phyloP scores from a whole-genome alignment of 2,888 invertebrate genomes.

The Hirtodrosophila trivittata region DNA sequence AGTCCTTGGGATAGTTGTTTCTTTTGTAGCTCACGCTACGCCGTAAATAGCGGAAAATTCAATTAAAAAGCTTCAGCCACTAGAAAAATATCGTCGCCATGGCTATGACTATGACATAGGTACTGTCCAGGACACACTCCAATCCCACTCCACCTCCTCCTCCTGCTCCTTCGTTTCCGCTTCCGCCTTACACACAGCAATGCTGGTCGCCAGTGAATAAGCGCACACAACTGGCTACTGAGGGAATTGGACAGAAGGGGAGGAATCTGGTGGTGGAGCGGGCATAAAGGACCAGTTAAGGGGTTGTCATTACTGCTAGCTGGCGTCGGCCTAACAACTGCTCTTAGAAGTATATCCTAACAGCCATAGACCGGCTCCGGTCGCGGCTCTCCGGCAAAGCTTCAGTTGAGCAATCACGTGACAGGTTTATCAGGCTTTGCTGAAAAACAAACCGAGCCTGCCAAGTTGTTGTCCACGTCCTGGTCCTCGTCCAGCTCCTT shows the following conservation, averaged over 20 bases:
- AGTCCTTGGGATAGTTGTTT: conserved; percentile 10
- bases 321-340: conserved; percentile 47
- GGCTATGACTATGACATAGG: conserved; percentile 74
- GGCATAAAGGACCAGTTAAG: not conserved
- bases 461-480: conserved; percentile 45
- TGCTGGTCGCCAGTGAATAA: conserved; percentile 38
- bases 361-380: not conserved
- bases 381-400: conserved; percentile 23
- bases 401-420: conserved; percentile 75
- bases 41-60: conserved; percentile 78
- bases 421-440: conserved; percentile 74
- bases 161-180: too few species aligned
- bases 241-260: not conserved
- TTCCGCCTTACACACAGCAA: too few species aligned
- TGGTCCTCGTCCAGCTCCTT: conserved; percentile 4
- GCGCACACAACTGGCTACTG: conserved; percentile 36
- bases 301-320: conserved; percentile 57
- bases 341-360: conserved; percentile 1
- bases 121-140: conserved; percentile 40
- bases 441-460: conserved; percentile 71
- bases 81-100: conserved; percentile 79
- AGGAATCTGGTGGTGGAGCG: not conserved
- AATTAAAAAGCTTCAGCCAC: conserved; percentile 79
- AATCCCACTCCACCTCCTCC: not conserved
- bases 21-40: conserved; percentile 35